These are phyloP conservation scores for Trileptium ribeirensis DNA, from an alignment of 2,888 invertebrate genomes.

Conservation along the genomic window DNA sequence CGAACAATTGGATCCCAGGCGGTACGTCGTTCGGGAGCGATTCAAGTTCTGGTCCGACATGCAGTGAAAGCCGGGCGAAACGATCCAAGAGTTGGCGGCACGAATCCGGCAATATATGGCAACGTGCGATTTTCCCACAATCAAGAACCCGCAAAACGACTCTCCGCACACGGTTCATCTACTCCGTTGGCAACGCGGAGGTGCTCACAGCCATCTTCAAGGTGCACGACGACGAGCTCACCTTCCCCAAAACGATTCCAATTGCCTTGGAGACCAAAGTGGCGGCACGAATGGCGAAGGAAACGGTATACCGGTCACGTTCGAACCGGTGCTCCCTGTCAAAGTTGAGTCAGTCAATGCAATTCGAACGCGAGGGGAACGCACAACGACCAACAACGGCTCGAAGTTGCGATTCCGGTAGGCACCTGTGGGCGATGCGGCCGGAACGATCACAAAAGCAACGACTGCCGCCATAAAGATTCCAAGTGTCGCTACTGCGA, in stretches of 20 bases:
- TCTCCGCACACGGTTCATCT: constrained; percentile 33
- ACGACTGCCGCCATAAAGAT: neutral
- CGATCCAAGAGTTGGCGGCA: constrained; percentile 32
- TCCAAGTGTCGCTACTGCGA: neutral
- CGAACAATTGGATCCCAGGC: neutral
- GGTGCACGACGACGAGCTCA: constrained; percentile 25
- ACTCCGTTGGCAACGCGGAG: constrained; percentile 29
- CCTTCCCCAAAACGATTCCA: neutral
- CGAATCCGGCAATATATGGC: constrained; percentile 32
- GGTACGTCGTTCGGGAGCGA: constrained; percentile 18
- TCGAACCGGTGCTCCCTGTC: no score
- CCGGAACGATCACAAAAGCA: neutral
- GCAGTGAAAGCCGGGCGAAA: constrained; percentile 23
- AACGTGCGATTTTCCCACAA: constrained; percentile 31
- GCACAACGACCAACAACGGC: neutral
- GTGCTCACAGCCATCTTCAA: constrained; percentile 34
- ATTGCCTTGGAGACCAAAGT: neutral
- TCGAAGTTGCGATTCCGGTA: neutral
- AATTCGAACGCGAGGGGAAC: neutral
- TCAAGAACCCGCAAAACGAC: constrained; percentile 33
- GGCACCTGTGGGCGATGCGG: neutral
- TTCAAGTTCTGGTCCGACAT: constrained; percentile 33
- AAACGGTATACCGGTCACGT: neutral
- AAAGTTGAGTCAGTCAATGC: no score
- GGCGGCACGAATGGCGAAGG: neutral